phyloP scores from a whole-genome alignment of 2,888 invertebrate genomes.

The Xestoiulus laeticollis region DNA sequence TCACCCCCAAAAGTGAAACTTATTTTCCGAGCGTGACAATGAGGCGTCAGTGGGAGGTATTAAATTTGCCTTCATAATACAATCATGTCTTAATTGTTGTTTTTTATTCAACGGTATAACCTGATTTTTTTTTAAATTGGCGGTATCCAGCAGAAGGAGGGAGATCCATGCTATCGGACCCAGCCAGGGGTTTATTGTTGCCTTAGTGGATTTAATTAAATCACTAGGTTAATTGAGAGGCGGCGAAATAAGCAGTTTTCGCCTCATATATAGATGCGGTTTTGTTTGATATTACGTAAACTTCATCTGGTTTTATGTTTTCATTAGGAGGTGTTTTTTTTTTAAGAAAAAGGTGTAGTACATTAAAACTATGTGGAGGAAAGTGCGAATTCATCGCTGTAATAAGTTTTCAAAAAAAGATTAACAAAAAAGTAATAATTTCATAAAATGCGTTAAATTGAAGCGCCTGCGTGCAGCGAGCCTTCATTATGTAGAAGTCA shows the following conservation, averaged over 20 bases:
- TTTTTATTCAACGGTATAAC: conserved; percentile 19
- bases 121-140: not conserved
- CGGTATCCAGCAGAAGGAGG: conserved; percentile 6
- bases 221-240: conserved; percentile 37
- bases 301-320: conserved; percentile 37
- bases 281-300: conserved; percentile 30
- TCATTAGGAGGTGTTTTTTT: not conserved
- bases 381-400: conserved; percentile 31
- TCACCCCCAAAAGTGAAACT: conserved; percentile 34
- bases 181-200: conserved; percentile 32
- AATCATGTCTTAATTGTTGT: conserved; percentile 37
- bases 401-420: conserved; percentile 5
- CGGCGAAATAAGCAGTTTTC: not conserved
- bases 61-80: conserved; percentile 27
- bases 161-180: conserved; percentile 11
- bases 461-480: not conserved
- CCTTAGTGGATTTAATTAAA: conserved; percentile 37
- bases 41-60: conserved; percentile 27
- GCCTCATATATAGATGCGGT: conserved; percentile 24
- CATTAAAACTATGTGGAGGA: conserved; percentile 20
- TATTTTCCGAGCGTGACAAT: conserved; percentile 33
- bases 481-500: conserved; percentile 33
- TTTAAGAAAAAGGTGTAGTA: not conserved
- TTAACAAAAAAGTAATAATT: conserved; percentile 16
- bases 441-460: conserved; percentile 38